Evolutionary conservation across 2,888 invertebrate species (phyloP).

Genomic region (Stenodema calcarata): DNA sequence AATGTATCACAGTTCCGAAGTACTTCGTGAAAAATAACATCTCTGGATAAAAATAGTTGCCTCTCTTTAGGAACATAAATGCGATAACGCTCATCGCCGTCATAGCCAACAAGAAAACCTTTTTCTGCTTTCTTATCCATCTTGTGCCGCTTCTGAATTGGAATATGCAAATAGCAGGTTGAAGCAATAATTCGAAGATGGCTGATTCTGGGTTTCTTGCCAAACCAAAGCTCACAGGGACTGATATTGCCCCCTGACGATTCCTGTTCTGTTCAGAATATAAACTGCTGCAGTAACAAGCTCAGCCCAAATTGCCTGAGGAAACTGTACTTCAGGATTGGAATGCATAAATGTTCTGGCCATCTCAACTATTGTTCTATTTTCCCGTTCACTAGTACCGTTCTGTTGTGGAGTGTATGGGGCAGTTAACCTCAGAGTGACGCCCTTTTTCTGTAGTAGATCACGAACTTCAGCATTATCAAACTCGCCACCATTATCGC

Average conservation of each 20-base stretch:
- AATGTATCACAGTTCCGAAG: background rate
- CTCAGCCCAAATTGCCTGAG: constrained; percentile 35
- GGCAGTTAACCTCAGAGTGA: too few relatives aligned
- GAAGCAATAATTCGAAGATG: constrained; percentile 43
- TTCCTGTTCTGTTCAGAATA: constrained; percentile 51
- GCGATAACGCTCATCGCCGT: constrained; percentile 37
- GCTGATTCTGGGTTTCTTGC: constrained; percentile 51
- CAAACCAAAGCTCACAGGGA: constrained; percentile 58
- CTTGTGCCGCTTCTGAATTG: constrained; percentile 56
- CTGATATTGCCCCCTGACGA: constrained; percentile 55
- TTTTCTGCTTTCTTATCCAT: constrained; percentile 57
- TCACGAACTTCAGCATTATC: background rate
- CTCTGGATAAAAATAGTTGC: background rate
- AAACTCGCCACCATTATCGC: constrained; percentile 6
- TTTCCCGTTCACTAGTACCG: too few relatives aligned
- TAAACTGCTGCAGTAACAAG: background rate
- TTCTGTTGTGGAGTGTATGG: too few relatives aligned
- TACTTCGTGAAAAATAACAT: constrained; percentile 4
- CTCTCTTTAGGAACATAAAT: constrained; percentile 12
- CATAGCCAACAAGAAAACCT: constrained; percentile 21
- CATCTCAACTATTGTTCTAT: constrained; percentile 53
- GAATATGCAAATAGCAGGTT: too few relatives aligned
- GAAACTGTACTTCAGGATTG: constrained; percentile 49
- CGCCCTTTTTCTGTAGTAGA: background rate
- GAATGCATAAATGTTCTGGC: constrained; percentile 27